Base-by-base conservation (phyloP, 2,797 vertebrate species). In the Dendrocincla tyrannina region DNA sequence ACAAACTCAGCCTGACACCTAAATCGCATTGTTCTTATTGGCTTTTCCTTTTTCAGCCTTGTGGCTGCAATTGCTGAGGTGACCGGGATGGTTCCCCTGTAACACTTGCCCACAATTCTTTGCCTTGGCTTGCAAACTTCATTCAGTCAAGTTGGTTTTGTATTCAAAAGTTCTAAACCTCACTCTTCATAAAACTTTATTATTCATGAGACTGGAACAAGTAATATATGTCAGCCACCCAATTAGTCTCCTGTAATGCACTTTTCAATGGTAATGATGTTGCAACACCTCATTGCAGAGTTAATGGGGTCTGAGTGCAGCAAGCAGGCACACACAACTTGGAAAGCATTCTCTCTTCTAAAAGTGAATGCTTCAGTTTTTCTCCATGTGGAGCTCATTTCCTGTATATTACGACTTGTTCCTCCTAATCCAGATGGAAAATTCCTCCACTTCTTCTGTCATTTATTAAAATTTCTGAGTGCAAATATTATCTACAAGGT, bases 241-340 rank as follows among this genome's bases (percentile, higher is more conserved):
- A 96, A 88, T 97, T 96, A 97, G 85, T 62, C 33, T 86, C 64
- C 78, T 80, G 53, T 67, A 76, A 88, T 78, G 93, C 74, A 91
- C 63, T 87, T 92, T 93, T 82, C 88, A 90, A 56, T 70, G 64
- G 72, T 52, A 56, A 35, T 79, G 92, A 50, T 95, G 46, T 95
- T 96, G 76, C 74, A 97, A 94, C 70, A 97, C 86, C 70, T 97
- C 94, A 76, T 97, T 97, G 94, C 85, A 89, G 60, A 68, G 17
- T 94, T 97, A 97, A 98, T 95, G 93, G 91, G 91, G 39, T 67
- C 64, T 60, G 27, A 88, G 50, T 91, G 78, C 68, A 82, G 58
- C 89, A 80, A 53, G 30, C 58, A 89, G 85, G 44, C 58, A 10
- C 82, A 63, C 44, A 90, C 8, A 62, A 46, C 24, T 85, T 39